These are phyloP conservation scores for Bombus vancouverensis DNA, from an alignment of 1,140 invertebrate species.

Conservation along the genomic window DNA sequence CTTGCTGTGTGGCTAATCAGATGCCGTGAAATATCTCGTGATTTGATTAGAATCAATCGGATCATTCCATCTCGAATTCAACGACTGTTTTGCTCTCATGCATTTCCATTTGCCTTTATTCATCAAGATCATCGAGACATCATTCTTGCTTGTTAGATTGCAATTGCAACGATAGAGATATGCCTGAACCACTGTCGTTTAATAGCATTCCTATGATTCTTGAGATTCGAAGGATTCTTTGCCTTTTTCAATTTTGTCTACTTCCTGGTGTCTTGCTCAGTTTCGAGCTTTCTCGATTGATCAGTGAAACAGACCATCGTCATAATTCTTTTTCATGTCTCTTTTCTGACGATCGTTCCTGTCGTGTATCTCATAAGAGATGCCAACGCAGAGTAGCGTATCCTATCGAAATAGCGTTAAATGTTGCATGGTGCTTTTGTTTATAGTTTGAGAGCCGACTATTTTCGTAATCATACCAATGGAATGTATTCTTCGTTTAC, in stretches of 20 bases:
- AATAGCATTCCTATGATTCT: background rate
- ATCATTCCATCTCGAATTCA: background rate
- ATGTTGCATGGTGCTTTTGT: constrained; percentile 73
- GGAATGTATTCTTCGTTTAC: constrained; percentile 4
- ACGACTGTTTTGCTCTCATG: background rate
- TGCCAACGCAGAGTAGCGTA: background rate
- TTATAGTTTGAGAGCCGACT: constrained; percentile 29
- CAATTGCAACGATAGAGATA: background rate
- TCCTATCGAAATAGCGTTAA: constrained; percentile 36
- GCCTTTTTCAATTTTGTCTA: background rate
- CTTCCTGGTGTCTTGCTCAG: background rate
- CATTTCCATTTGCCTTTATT: background rate
- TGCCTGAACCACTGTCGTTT: background rate
- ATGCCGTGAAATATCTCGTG: too few relatives aligned
- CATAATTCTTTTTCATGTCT: background rate
- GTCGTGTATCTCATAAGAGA: background rate
- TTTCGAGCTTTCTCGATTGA: background rate
- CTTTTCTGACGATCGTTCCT: background rate
- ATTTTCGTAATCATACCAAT: constrained; percentile 19
- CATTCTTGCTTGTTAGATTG: background rate
- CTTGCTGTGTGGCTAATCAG: constrained; percentile 36
- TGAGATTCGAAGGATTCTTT: background rate
- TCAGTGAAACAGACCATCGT: background rate
- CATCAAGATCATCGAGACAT: background rate
- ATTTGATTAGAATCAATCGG: background rate